A percentile compares a stretch with the other conserved stretches of the same genome.
Evolutionary conservation across 1,140 invertebrate species (phyloP).

Genomic region (Yoshiicerus persimilis): DNA sequence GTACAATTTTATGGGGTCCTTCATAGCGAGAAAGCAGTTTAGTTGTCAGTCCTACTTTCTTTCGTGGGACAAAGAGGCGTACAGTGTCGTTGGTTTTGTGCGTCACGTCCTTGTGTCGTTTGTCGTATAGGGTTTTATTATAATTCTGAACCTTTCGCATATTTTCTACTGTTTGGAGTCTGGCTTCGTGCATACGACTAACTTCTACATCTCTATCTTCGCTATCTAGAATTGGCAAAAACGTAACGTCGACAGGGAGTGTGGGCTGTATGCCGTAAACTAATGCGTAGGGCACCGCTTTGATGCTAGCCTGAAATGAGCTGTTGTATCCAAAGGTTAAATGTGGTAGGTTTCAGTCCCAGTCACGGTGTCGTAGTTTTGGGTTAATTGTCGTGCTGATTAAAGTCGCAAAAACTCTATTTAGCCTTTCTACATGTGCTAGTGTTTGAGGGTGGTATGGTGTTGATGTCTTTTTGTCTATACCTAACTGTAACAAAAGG

Average conservation of each 20-base stretch:
- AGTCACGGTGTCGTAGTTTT: neutral
- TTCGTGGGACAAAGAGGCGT: neutral
- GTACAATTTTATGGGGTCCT: neutral
- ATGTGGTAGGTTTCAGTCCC: too few relatives aligned
- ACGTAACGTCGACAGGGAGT: neutral
- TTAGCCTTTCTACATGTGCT: slow-evolving; percentile 43
- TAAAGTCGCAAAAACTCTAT: slow-evolving; percentile 38
- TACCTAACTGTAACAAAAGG: neutral
- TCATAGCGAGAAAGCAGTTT: neutral
- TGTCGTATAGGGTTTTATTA: neutral
- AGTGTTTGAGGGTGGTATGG: slow-evolving; percentile 46
- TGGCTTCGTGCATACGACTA: neutral
- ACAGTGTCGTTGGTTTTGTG: neutral
- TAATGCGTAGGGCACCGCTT: neutral
- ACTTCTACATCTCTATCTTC: neutral
- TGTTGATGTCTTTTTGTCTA: slow-evolving; percentile 10
- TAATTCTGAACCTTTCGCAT: neutral
- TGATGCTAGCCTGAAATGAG: neutral
- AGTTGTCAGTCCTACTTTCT: neutral
- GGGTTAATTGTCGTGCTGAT: neutral
- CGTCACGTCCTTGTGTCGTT: too few relatives aligned
- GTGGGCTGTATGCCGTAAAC: neutral
- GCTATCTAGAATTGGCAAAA: neutral
- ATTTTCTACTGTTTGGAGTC: neutral
- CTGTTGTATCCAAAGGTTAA: too few relatives aligned